Base-by-base conservation (phyloP, 1,140 invertebrate genomes). In the Tetranychus cinnabarinus region DNA sequence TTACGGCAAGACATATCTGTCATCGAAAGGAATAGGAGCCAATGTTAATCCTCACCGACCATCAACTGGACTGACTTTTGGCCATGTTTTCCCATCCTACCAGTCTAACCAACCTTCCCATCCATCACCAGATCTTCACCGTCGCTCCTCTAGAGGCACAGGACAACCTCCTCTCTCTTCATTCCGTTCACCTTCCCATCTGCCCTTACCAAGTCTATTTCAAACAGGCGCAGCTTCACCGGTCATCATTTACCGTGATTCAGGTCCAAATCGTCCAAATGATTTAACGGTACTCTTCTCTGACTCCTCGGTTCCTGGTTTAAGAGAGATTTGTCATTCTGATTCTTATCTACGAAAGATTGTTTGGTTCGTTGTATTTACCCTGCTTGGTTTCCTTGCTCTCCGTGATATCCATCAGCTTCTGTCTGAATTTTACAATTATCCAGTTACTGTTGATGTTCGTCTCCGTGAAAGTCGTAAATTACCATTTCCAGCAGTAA, bases 401-500 rank as follows among this genome's bases (percentile, higher is more conserved):
- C 37, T 65, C 15, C 23, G 39, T 13, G 64, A 65, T 55, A 65
- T 65, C 15, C 54, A 59, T 5, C 57, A 61, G 57, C 47, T 66
- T 12, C 57, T 66, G 12, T 54, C 59, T 2, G 65, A 66, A 39
- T 66, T 64, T 45, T 66, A 66, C 57, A 45, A 54, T 1, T 66
- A 66, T 59, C 65, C 65, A 37, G 62, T 66, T 39, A 66, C 65
- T 1, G 65, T 66, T 1, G 64, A 65, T 54, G 63, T 66, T n/a
- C 62, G 65, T 15, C 45, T 66, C 7, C 55, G 63, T 34, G 65
- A 66, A 39, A 59, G 47, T 31, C 57, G 59, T n/a, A 57, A 65
- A 39, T 58, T 66, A 31, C 62, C 61, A 8, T 73, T 74, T 65
- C 73, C 73, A 7, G 71, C 71, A 46, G 69, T 74, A 0, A 73